phyloP scores from a whole-genome alignment of 2,888 invertebrate genomes.

The Pogonocherus hispidulus region DNA sequence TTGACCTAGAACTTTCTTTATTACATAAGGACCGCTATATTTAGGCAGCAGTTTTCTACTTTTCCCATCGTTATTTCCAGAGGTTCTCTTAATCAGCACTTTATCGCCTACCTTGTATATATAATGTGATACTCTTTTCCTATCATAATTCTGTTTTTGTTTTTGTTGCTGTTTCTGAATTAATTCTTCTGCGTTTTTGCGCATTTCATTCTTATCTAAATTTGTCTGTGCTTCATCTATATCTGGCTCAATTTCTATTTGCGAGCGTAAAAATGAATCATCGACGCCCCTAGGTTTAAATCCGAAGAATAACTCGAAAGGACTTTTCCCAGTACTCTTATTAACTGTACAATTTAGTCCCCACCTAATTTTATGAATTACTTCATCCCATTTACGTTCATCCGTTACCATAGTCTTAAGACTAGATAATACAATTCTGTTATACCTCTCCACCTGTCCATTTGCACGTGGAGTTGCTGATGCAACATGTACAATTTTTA shows the following conservation, averaged over 20 bases:
- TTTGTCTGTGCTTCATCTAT: neutral
- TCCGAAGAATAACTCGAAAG: neutral
- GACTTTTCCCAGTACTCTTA: neutral
- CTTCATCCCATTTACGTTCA: slow-evolving; percentile 43
- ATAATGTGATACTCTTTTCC: neutral
- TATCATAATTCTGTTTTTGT: neutral
- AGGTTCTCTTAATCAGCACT: neutral
- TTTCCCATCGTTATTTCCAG: neutral
- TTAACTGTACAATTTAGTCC: neutral
- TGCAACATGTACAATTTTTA: slow-evolving; percentile 46
- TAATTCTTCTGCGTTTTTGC: neutral
- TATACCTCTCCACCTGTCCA: slow-evolving; percentile 50
- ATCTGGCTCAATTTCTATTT: neutral
- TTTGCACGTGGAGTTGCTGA: slow-evolving; percentile 51
- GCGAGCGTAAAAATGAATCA: neutral
- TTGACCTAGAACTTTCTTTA: neutral
- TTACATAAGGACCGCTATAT: neutral
- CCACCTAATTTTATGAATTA: slow-evolving; percentile 4
- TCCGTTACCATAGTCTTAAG: slow-evolving; percentile 38
- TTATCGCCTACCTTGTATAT: neutral
- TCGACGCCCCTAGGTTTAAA: neutral
- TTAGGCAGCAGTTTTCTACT: neutral
- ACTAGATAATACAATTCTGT: slow-evolving; percentile 40
- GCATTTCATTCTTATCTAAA: neutral
- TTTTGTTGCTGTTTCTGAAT: neutral